Evolutionary conservation across 2,888 invertebrate genomes (phyloP).

Genomic region (Willowsia nigromaculata): DNA sequence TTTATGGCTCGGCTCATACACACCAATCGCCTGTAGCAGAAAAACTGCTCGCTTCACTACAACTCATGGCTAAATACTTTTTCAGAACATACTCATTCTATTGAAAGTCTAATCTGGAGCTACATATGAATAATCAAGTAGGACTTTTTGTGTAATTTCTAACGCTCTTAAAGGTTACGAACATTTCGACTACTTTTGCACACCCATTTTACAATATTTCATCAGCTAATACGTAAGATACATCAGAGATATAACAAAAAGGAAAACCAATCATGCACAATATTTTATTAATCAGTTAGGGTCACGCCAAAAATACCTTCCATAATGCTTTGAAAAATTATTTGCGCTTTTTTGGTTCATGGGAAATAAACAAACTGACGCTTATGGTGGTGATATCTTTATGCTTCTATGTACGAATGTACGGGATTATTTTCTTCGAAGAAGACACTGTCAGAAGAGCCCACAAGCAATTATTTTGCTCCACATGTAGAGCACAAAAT

Average conservation of each 20-base stretch:
- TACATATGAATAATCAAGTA: neutral
- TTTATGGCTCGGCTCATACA: neutral
- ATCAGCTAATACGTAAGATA: neutral
- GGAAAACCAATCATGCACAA: too few species aligned
- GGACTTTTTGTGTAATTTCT: neutral
- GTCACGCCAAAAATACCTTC: too few species aligned
- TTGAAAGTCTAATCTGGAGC: neutral
- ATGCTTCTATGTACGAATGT: neutral
- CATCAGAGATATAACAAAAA: neutral
- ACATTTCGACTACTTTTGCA: neutral
- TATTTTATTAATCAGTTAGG: too few species aligned
- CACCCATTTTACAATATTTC: slow-evolving; percentile 17
- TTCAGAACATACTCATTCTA: neutral
- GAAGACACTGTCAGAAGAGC: neutral
- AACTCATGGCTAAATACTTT: too few species aligned
- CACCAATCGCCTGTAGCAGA: too few species aligned
- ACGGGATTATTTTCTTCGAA: too few species aligned
- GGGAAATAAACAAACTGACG: too few species aligned
- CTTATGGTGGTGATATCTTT: slow-evolving; percentile 4
- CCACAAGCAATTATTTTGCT: neutral
- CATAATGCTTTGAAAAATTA: too few species aligned
- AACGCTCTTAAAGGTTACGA: neutral
- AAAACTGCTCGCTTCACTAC: too few species aligned
- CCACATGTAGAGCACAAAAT: neutral
- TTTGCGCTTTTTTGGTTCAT: too few species aligned